Conservation (phyloP, 1,140 invertebrate species). For the Apocrypta bakeri region DNA sequence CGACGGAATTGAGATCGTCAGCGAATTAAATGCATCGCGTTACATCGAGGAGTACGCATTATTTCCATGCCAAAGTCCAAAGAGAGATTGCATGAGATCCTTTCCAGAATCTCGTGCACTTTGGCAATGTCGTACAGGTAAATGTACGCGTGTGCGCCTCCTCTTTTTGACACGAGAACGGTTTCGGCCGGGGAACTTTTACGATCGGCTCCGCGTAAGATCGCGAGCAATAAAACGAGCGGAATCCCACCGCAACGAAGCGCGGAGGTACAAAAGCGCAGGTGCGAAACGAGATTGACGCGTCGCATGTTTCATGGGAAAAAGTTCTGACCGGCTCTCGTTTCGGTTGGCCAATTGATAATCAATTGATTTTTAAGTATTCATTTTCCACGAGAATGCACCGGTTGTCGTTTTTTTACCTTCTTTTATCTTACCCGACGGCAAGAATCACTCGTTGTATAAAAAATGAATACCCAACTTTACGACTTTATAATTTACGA, state of each 20-base stretch:
- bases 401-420: not conserved
- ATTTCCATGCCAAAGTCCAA: not conserved
- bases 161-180: slow-evolving; percentile 10
- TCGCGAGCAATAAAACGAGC: slow-evolving; percentile 55
- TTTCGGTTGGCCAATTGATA: slow-evolving; percentile 38
- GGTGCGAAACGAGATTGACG: slow-evolving; percentile 45
- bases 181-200: not conserved
- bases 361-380: slow-evolving; percentile 45
- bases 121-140: not conserved
- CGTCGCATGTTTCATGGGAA: slow-evolving; percentile 10
- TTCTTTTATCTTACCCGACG: not conserved
- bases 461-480: slow-evolving; percentile 26
- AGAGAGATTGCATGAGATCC: not conserved
- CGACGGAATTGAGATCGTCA: not conserved
- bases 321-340: not conserved
- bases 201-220: not conserved
- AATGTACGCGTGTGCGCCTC: not conserved
- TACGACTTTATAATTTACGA: slow-evolving; percentile 19
- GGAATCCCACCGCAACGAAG: slow-evolving; percentile 53
- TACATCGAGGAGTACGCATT: not conserved
- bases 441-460: not conserved
- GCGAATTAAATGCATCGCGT: not conserved
- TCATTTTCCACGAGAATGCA: not conserved
- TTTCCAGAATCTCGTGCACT: not conserved
- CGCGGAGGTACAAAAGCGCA: not conserved